These are phyloP conservation scores for Zeugodacus cucurbitae DNA, from an alignment of 1,140 invertebrate species.

Conservation along the genomic window DNA sequence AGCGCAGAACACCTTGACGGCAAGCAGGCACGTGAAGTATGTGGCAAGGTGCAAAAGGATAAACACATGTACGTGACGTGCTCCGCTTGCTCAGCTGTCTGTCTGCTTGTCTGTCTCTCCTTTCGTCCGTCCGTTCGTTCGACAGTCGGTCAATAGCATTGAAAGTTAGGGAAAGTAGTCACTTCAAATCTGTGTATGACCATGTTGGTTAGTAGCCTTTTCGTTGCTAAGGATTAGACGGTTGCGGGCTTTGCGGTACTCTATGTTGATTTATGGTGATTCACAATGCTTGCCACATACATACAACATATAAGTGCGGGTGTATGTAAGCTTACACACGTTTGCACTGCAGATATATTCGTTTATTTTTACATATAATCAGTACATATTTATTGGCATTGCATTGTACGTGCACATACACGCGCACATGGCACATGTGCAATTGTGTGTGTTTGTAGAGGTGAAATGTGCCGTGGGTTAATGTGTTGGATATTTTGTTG, in stretches of 20 bases:
- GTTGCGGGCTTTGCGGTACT: neutral
- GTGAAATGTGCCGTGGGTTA: neutral
- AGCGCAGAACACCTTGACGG: neutral
- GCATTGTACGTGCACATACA: neutral
- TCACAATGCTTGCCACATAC: neutral
- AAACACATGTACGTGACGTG: conserved; percentile 28
- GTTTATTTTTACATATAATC: neutral
- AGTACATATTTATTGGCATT: neutral
- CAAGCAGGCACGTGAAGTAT: neutral
- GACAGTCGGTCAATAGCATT: neutral
- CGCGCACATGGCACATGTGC: neutral
- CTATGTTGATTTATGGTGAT: conserved; percentile 29
- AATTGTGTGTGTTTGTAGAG: neutral
- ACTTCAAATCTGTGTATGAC: neutral
- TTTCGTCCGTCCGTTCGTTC: neutral
- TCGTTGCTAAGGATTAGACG: neutral
- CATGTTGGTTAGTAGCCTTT: neutral
- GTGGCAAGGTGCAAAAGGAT: conserved; percentile 25
- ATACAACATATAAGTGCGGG: neutral
- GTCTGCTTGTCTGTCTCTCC: neutral
- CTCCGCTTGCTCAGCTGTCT: neutral
- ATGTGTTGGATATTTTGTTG: conserved; percentile 17
- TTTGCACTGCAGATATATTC: neutral
- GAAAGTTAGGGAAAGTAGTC: neutral
- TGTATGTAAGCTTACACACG: neutral